phyloP scores from a whole-genome alignment of 2,113 vertebrate genomes.

The Hassar affinis region DNA sequence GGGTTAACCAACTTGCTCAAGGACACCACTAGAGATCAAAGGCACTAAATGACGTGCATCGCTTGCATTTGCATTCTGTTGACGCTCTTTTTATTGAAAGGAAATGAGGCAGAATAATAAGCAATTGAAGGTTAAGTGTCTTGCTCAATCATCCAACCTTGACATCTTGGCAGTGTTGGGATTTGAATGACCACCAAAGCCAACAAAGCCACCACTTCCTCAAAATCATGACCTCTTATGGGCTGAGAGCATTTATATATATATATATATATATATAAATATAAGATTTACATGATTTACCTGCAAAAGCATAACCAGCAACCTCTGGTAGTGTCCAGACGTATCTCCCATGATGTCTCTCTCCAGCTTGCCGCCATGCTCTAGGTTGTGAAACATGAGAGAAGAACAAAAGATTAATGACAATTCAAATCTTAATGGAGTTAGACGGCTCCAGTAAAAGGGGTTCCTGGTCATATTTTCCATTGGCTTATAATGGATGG shows the following conservation, averaged over 20 bases:
- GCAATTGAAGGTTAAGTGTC: background rate
- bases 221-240: background rate
- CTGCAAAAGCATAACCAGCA: conserved; percentile 92
- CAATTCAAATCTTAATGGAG: conserved; percentile 30
- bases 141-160: background rate
- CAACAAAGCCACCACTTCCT: background rate
- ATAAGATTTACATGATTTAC: conserved; percentile 63
- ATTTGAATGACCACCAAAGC: background rate
- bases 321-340: conserved; percentile 84
- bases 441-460: conserved; percentile 27
- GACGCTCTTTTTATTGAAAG: background rate
- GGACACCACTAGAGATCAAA: background rate
- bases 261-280: too few species aligned
- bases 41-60: background rate
- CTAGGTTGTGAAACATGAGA: conserved; percentile 69
- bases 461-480: conserved; percentile 11
- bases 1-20: background rate
- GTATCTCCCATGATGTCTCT: conserved; percentile 88
- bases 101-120: background rate
- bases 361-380: conserved; percentile 83
- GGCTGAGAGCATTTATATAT: background rate
- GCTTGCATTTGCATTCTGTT: background rate
- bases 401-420: conserved; percentile 47
- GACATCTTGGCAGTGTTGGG: background rate
- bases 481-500: conserved; percentile 7